Evolutionary conservation across 2,888 invertebrate species (phyloP), one percentile per base, ranked within the genome.

Genomic region (Ophion ellenae): DNA sequence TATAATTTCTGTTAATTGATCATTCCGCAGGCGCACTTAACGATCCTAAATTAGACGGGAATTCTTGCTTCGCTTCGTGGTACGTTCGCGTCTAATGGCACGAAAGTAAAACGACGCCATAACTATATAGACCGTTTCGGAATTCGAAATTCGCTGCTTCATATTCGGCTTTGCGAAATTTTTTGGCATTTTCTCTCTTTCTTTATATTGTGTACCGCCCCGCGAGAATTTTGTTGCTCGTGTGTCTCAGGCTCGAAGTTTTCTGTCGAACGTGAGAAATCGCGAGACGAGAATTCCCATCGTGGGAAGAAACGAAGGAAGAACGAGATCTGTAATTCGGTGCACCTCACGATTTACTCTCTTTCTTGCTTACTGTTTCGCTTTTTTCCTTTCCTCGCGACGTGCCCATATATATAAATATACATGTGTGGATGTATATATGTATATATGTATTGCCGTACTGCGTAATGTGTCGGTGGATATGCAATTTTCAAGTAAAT

Each of bases 241-340:
- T 28, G 40, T 76, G 28, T 53, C 64, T 61, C 61, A 69, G 36
- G 70, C 47, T 69, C 69, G 47, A 45, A 69, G 69, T 79, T 74
- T 28, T n/a, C 64, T 59, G 78, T 66, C 86, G 87, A 89, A 90
- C 91, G 92, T 91, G 92, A 92, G 92, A 92, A 92, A 91, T 89
- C 88, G 87, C 90, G 90, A 90, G 90, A 91, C 90, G 90, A 90
- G 88, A 86, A 90, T 92, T 92, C 91, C 90, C 92, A 91, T 89
- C 88, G 87, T 59, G 28, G 32, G 28, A 73, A 77, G 70, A 57
- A 57, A 53, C 45, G 69, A 10, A 78, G 61, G 69, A 74, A 70
- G 69, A 70, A 71, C 45, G 47, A 79, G 40, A 83, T 74, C 70
- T 63, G 84, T 76, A 66, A 80, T 66, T 66, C 14, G 64, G 45